Percentiles rank a stretch among this genome's conserved stretches.
Evolutionary conservation across 2,113 vertebrate genomes (phyloP).

Genomic region (Onychostoma macrolepis): DNA sequence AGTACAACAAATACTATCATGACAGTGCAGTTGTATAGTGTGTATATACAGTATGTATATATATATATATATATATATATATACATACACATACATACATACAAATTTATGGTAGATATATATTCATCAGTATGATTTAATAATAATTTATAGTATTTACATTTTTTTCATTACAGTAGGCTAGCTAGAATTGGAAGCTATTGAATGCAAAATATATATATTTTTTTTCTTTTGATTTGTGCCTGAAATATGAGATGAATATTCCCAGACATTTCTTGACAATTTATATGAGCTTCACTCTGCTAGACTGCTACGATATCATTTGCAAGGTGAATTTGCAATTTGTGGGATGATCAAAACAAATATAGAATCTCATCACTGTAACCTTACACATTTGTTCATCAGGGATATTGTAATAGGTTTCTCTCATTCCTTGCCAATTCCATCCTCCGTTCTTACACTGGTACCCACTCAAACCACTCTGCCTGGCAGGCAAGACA

Average conservation of each 20-base stretch:
- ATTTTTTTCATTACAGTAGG: not conserved
- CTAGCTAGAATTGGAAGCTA: not conserved
- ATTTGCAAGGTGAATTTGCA: not conserved
- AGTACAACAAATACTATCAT: not conserved
- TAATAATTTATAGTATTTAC: not conserved
- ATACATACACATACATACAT: no score
- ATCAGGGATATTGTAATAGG: constrained; percentile 43
- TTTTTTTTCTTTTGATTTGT: not conserved
- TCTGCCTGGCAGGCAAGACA: constrained; percentile 19
- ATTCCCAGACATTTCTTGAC: not conserved
- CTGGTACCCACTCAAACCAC: constrained; percentile 27
- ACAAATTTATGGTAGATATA: not conserved
- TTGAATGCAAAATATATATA: not conserved
- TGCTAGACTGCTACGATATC: not conserved
- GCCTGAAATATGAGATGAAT: not conserved
- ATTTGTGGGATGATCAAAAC: not conserved
- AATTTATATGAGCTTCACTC: no score
- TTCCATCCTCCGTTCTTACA: constrained; percentile 10
- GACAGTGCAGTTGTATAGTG: not conserved
- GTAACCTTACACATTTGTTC: constrained; percentile 12
- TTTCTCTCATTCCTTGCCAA: constrained; percentile 60
- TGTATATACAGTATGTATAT: no score
- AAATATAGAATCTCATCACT: constrained; percentile 3
- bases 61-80: no score
- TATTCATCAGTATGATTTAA: not conserved